These are phyloP conservation scores for Tapirus terrestris DNA, from an alignment of 2,113 vertebrate species.

Conservation along the genomic window DNA sequence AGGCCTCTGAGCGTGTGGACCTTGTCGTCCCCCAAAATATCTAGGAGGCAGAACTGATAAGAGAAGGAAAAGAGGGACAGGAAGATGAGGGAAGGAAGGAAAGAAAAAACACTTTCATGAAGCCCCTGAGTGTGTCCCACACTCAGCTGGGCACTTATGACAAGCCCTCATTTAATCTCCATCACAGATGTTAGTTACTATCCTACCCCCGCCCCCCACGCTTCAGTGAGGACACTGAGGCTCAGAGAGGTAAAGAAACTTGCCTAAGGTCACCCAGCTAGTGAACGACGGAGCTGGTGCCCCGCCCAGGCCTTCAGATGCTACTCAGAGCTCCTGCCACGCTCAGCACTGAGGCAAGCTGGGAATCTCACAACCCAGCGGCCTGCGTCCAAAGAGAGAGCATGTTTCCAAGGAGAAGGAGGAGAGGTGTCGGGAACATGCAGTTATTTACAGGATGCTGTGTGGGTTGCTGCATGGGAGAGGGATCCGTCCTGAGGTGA, in stretches of 20 bases:
- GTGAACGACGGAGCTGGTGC: background rate
- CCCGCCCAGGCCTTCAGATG: background rate
- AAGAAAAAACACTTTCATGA: background rate
- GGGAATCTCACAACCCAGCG: constrained; percentile 41
- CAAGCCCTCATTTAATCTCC: background rate
- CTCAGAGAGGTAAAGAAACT: background rate
- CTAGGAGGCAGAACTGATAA: background rate
- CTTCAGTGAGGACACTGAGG: background rate
- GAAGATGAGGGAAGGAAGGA: background rate
- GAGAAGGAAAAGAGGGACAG: background rate
- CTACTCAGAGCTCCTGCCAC: background rate
- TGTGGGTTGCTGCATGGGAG: constrained; percentile 73
- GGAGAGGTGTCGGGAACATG: constrained; percentile 81
- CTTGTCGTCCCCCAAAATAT: background rate
- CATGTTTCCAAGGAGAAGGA: constrained; percentile 82
- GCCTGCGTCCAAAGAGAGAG: constrained; percentile 61
- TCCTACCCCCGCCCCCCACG: background rate
- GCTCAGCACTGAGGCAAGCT: background rate
- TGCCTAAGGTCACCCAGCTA: background rate
- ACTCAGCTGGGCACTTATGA: background rate
- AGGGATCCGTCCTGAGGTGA: constrained; percentile 72
- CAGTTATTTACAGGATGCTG: constrained; percentile 80
- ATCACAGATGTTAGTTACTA: background rate
- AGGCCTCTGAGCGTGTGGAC: background rate
- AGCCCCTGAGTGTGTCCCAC: background rate